Evolutionary conservation across 2,113 vertebrate genomes (phyloP).

Genomic region (Engraulis encrasicolus): DNA sequence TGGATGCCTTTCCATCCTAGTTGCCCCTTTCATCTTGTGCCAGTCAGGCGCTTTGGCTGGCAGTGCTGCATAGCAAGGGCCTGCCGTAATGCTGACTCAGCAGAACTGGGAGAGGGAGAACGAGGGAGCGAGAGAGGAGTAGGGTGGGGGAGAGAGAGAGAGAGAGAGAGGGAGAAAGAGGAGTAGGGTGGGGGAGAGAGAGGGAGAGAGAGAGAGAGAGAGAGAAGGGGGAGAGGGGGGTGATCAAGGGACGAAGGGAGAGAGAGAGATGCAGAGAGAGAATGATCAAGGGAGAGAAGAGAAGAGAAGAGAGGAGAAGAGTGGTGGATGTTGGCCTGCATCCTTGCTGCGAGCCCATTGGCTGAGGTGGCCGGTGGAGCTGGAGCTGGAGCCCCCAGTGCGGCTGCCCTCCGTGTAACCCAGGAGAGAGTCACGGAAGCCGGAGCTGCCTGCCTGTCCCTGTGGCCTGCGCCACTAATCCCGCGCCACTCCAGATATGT

Average conservation of each 20-base stretch:
- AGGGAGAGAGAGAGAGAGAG: too few species aligned
- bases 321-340: background rate
- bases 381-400: background rate
- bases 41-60: constrained; percentile 10
- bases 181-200: background rate
- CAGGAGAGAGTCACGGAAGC: background rate
- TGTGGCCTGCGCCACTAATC: background rate
- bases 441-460: too few species aligned
- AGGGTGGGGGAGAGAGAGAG: background rate
- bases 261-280: background rate
- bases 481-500: background rate
- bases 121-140: background rate
- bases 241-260: background rate
- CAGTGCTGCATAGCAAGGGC: constrained; percentile 6
- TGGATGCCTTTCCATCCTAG: background rate
- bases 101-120: background rate
- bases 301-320: background rate
- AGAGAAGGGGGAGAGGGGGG: too few species aligned
- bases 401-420: background rate
- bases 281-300: too few species aligned
- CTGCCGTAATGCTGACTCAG: constrained; percentile 15
- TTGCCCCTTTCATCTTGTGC: constrained; percentile 10
- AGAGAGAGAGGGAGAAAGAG: too few species aligned
- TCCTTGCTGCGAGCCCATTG: background rate
- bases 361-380: background rate